Conservation (phyloP, 2,113 vertebrate species). For the Alces alces region DNA sequence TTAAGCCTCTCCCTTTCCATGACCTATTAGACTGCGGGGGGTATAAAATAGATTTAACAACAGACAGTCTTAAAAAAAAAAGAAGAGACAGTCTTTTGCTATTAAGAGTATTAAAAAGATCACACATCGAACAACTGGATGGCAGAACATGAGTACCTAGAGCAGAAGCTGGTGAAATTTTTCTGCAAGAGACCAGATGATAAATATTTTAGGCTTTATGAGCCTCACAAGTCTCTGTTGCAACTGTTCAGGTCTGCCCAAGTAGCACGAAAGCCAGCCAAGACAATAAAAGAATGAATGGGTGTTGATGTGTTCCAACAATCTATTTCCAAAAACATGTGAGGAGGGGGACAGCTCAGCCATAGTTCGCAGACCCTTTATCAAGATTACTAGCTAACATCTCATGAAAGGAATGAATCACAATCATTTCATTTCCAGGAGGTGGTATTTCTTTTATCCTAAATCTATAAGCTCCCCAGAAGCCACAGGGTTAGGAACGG, state of each 20-base stretch:
- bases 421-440: background rate
- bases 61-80: background rate
- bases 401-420: background rate
- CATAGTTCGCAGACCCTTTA: background rate
- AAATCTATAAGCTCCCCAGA: background rate
- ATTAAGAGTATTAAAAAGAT: background rate
- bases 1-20: background rate
- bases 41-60: background rate
- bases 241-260: background rate
- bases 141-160: too few relatives aligned
- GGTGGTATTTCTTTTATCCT: background rate
- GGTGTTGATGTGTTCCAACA: accelerated
- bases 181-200: background rate
- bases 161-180: background rate
- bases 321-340: background rate
- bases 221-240: background rate
- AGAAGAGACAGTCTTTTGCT: background rate
- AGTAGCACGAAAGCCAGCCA: background rate
- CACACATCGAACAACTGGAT: background rate
- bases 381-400: background rate
- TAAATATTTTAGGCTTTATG: background rate
- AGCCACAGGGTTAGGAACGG: background rate
- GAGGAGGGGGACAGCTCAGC: accelerated
- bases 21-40: background rate
- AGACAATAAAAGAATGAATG: background rate